Evolutionary conservation across 2,113 vertebrate species (phyloP).

Genomic region (Dryoscopus gambensis): DNA sequence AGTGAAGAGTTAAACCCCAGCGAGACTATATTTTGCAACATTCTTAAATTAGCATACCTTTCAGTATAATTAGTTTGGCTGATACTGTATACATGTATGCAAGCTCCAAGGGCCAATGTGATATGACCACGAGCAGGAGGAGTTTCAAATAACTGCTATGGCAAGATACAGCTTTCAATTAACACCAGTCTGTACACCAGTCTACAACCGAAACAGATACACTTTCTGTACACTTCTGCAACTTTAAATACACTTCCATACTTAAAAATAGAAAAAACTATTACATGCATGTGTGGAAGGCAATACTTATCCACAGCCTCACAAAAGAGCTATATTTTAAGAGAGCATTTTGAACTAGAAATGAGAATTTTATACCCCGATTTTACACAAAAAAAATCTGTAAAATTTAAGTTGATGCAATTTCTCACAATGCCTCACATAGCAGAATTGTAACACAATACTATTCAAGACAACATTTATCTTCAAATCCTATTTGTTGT

Average conservation of each 20-base stretch:
- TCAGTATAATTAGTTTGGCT: background rate
- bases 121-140: background rate
- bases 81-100: background rate
- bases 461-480: background rate
- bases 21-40: background rate
- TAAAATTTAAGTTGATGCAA: background rate
- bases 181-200: background rate
- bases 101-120: background rate
- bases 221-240: background rate
- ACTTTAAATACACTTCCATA: background rate
- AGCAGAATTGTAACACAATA: background rate
- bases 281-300: background rate
- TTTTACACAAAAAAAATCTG: background rate
- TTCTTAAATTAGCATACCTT: background rate
- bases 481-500: background rate
- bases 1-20: background rate
- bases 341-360: background rate
- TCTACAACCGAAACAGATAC: background rate
- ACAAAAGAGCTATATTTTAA: background rate
- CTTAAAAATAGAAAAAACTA: background rate
- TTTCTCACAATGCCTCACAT: background rate
- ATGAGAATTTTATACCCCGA: fast-evolving
- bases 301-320: background rate
- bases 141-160: background rate
- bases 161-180: background rate